Percentiles rank a stretch among this genome's conserved stretches.
Conservation (phyloP, 2,797 vertebrate species). For the Onychomys leucogaster region DNA sequence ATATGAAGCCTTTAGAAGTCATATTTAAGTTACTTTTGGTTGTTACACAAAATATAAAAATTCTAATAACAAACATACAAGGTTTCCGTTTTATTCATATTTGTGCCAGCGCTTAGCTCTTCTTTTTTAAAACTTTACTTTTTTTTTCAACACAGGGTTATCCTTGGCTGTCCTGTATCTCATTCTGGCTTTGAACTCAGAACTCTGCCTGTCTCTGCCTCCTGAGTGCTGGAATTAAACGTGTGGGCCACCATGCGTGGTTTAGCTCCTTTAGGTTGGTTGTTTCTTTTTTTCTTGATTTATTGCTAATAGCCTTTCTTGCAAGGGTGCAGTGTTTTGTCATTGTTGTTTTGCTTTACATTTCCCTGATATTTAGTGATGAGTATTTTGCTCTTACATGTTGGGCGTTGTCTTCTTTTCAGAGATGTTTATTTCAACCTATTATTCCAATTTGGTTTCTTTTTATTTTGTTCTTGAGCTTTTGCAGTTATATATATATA, state of each 20-base stretch:
- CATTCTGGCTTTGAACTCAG: not conserved
- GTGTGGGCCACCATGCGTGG: too few species aligned
- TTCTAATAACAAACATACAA: not conserved
- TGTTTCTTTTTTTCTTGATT: not conserved
- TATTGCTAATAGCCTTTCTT: not conserved
- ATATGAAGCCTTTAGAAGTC: too few species aligned
- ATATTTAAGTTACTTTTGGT: not conserved
- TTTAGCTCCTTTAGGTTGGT: too few species aligned
- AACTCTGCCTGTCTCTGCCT: too few species aligned
- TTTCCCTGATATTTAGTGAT: not conserved
- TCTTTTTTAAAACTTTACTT: not conserved
- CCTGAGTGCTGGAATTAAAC: too few species aligned
- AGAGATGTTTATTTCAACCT: not conserved
- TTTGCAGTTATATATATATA: not conserved
- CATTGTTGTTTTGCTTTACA: not conserved
- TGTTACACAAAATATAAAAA: not conserved
- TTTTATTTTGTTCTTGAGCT: not conserved
- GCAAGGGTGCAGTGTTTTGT: not conserved
- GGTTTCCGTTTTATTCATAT: not conserved
- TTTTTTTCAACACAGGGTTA: not conserved
- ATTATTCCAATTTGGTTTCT: not conserved
- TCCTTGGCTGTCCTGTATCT: not conserved
- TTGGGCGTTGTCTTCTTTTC: not conserved
- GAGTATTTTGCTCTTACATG: not conserved
- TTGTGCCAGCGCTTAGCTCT: not conserved